These are phyloP conservation scores for Drosophila guanche DNA, from an alignment of 1,140 invertebrate species.

Conservation along the genomic window DNA sequence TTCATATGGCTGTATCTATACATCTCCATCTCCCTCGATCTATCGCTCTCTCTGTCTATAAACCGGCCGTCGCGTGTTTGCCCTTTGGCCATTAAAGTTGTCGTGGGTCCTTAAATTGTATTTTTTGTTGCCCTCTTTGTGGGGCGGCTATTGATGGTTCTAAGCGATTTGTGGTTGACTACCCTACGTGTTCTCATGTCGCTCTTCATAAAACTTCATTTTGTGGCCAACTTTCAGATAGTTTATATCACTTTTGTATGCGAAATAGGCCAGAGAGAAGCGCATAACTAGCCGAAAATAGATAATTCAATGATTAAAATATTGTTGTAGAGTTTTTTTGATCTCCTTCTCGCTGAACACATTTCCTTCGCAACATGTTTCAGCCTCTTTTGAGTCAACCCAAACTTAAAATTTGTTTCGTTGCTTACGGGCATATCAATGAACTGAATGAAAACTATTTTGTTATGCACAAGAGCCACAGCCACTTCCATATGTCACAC, in stretches of 20 bases:
- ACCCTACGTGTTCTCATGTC: slow-evolving; percentile 29
- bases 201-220: slow-evolving; percentile 18
- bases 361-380: too few relatives aligned
- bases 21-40: neutral
- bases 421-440: slow-evolving; percentile 49
- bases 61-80: slow-evolving; percentile 34
- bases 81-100: slow-evolving; percentile 57
- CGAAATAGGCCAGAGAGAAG: neutral
- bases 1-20: slow-evolving; percentile 10
- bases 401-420: neutral
- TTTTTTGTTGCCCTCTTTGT: slow-evolving; percentile 45
- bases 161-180: slow-evolving; percentile 33
- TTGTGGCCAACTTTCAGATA: slow-evolving; percentile 1
- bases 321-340: too few relatives aligned
- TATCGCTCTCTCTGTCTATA: neutral
- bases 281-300: neutral
- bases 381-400: neutral
- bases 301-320: too few relatives aligned
- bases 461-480: slow-evolving; percentile 57
- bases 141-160: slow-evolving; percentile 34
- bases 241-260: neutral
- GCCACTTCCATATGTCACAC: slow-evolving; percentile 32
- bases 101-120: slow-evolving; percentile 42
- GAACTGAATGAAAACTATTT: slow-evolving; percentile 68
- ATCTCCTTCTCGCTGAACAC: too few relatives aligned